A percentile compares a stretch with the other conserved stretches of the same genome.
Evolutionary conservation across 2,113 vertebrate species (phyloP).

Genomic region (Phaethon lepturus): DNA sequence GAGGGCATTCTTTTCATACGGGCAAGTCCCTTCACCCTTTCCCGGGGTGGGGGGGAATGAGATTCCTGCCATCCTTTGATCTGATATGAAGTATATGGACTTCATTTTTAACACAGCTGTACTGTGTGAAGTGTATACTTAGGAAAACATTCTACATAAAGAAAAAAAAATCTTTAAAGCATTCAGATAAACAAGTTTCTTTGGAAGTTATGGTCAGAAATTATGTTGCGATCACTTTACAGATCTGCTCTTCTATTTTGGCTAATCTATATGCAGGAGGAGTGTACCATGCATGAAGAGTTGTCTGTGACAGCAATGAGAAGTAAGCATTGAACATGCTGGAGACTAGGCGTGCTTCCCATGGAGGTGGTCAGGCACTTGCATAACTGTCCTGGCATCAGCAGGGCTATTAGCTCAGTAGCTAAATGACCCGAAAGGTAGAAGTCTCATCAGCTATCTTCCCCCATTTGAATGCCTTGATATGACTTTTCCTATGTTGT

Average conservation of each 20-base stretch:
- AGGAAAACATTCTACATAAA: neutral
- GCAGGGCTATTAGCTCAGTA: neutral
- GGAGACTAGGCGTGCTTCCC: neutral
- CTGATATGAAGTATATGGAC: neutral
- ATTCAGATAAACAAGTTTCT: neutral
- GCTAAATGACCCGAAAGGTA: neutral
- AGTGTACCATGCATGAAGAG: neutral
- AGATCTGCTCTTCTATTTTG: neutral
- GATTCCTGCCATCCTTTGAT: constrained; percentile 36
- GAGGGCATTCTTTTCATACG: constrained; percentile 40
- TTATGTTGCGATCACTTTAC: neutral
- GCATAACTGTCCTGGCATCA: constrained; percentile 39
- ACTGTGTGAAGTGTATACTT: neutral
- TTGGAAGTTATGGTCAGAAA: neutral
- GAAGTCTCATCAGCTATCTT: neutral
- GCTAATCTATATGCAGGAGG: neutral
- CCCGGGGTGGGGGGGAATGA: rapidly evolving
- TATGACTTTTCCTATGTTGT: neutral
- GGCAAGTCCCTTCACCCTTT: neutral
- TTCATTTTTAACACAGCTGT: constrained; percentile 45
- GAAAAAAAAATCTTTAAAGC: neutral
- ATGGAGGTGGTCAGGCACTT: neutral
- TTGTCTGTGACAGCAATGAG: neutral
- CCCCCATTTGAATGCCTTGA: neutral
- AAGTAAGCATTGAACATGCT: neutral